Conservation (phyloP, 2,888 invertebrate species). For the Axea sp. region DNA sequence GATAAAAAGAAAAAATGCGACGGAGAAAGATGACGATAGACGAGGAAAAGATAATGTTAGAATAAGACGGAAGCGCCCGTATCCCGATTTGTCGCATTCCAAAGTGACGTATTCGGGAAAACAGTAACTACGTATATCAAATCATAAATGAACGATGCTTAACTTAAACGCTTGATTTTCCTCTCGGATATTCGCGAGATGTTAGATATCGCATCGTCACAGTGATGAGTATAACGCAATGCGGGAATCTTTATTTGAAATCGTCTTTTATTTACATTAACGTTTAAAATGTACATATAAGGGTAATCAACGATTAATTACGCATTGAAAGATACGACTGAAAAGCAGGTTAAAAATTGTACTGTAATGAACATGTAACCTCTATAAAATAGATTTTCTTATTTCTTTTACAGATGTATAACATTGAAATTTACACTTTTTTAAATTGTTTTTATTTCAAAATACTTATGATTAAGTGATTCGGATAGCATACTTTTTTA, state of each 20-base stretch:
- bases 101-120: slow-evolving; percentile 43
- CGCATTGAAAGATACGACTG: no score
- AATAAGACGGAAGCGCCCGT: slow-evolving; percentile 15
- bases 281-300: background rate
- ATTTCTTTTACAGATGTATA: no score
- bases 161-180: slow-evolving; percentile 12
- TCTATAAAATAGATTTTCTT: no score
- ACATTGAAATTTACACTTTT: no score
- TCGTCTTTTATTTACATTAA: slow-evolving; percentile 14
- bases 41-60: no score
- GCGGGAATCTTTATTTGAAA: slow-evolving; percentile 1
- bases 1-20: background rate
- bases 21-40: background rate
- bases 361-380: no score
- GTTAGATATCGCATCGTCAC: slow-evolving; percentile 6
- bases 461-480: no score
- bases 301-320: slow-evolving; percentile 1
- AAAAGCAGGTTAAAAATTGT: no score
- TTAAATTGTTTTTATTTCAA: no score
- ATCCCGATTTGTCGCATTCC: slow-evolving; percentile 54
- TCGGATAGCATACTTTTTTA: no score
- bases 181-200: slow-evolving; percentile 23
- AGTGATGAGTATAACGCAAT: slow-evolving; percentile 13
- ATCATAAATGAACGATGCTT: slow-evolving; percentile 30
- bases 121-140: slow-evolving; percentile 43